Evolutionary conservation across 2,113 vertebrate genomes (phyloP), one percentile per base, ranked within the genome.

Genomic region (Pristiophorus japonicus): DNA sequence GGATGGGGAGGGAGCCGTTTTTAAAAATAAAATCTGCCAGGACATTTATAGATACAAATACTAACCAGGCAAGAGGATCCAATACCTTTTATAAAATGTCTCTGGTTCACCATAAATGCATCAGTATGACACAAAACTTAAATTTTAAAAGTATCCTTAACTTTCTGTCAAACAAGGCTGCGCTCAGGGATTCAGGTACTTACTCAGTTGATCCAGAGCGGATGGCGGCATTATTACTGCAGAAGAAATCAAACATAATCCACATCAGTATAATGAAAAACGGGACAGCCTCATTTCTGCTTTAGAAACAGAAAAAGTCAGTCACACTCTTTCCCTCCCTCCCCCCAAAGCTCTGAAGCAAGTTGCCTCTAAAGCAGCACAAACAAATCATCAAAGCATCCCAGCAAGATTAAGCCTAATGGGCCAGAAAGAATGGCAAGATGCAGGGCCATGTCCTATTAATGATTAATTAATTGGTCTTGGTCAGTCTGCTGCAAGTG

Each of bases 201-300:
- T 98, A 99, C 99, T 99, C 96, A 99, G 98, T 96, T 99, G 99
- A 97, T 99, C 99, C 70, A 99, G 97, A 95, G 99, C 99, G 0
- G 99, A 99, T 0, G 99, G 99, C 0, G 99, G 99, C 99, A 99
- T 99, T 96, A 99, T 99, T 96, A 99, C 99, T 99, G 97, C 92
- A 97, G 96, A 96, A 96, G 20, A 97, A 34, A 59, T 10, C 95
- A 87, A 63, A 93, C 11, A 38, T 8, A 81, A 22, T 8, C 59
- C 62, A 95, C 20, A 63, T 70, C 12, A 94, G 66, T 30, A 73
- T 18, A 93, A 93, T 65, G 24, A 4, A 67, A 47, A 34, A 34
- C 45, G 27, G 30, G 24, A 12, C 45, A 51, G 2, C n/a, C 34
- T 63, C 14, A 63, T 63, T 20, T 63, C 4, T 4, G 12, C 30